Percentiles rank a stretch among this genome's conserved stretches.
Conservation (phyloP, 2,888 invertebrate genomes). For the Sarcophaga variegata region DNA sequence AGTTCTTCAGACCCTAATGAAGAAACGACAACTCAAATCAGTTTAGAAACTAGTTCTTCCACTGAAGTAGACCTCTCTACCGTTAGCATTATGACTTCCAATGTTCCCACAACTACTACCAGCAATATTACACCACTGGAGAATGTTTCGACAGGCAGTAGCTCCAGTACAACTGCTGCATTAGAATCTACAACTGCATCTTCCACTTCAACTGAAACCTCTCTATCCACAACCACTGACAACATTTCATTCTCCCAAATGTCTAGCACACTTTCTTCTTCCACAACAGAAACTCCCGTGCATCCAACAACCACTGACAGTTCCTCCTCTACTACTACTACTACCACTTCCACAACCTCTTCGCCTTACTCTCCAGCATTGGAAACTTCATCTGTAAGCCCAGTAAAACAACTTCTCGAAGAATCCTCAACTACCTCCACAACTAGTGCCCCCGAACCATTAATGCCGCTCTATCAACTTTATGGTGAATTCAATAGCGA, state of each 20-base stretch:
- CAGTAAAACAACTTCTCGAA: constrained; percentile 2
- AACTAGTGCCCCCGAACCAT: constrained; percentile 70
- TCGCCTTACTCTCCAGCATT: constrained; percentile 28
- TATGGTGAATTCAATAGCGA: constrained; percentile 28
- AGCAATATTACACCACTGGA: not conserved
- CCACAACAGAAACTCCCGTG: constrained; percentile 18
- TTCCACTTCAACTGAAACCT: constrained; percentile 9
- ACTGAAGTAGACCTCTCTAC: not conserved
- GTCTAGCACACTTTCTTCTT: constrained; percentile 7
- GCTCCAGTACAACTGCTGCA: constrained; percentile 32
- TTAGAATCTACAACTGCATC: not conserved
- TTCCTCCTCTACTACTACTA: not conserved
- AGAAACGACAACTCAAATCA: not conserved
- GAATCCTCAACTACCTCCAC: constrained; percentile 24
- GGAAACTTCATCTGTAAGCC: constrained; percentile 3
- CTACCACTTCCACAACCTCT: constrained; percentile 44
- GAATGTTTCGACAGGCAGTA: constrained; percentile 1
- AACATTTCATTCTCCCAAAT: constrained; percentile 27
- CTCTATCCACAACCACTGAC: not conserved
- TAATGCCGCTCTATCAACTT: constrained; percentile 69
- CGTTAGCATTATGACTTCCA: not conserved
- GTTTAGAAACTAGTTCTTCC: not conserved
- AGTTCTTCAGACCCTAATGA: not conserved
- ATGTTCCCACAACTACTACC: not conserved
- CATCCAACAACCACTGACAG: constrained; percentile 27